Evolutionary conservation across 1,140 invertebrate genomes (phyloP).

Genomic region (Drosophila persimilis): DNA sequence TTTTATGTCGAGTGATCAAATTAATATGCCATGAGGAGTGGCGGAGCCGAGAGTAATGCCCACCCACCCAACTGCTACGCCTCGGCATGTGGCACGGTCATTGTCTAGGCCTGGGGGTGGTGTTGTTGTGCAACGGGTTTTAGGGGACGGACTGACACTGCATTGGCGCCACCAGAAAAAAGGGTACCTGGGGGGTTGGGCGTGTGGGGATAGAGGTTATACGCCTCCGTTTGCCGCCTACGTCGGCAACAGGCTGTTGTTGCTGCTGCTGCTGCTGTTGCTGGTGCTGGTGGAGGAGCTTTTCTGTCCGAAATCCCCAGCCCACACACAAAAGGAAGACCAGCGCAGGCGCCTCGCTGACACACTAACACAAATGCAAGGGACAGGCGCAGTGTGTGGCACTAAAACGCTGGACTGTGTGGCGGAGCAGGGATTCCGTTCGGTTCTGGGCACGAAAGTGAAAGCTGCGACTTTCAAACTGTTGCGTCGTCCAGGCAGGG

Average conservation of each 20-base stretch:
- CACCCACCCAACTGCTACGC: slow-evolving; percentile 35
- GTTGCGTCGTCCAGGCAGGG: slow-evolving; percentile 53
- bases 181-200: slow-evolving; percentile 1
- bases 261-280: slow-evolving; percentile 50
- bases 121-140: neutral
- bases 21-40: slow-evolving; percentile 44
- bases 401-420: slow-evolving; percentile 1
- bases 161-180: slow-evolving; percentile 57
- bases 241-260: slow-evolving; percentile 71
- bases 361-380: slow-evolving; percentile 74
- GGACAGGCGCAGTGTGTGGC: slow-evolving; percentile 51
- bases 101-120: slow-evolving; percentile 53
- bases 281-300: slow-evolving; percentile 20
- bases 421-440: neutral
- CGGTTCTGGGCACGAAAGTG: slow-evolving; percentile 66
- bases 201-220: neutral
- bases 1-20: slow-evolving; percentile 56
- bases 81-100: slow-evolving; percentile 50
- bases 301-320: slow-evolving; percentile 10
- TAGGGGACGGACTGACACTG: neutral
- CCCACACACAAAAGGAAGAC: slow-evolving; percentile 5
- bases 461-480: slow-evolving; percentile 79
- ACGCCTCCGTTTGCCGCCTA: slow-evolving; percentile 28
- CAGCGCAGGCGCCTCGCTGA: slow-evolving; percentile 63
- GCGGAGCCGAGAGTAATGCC: no score